Percentiles rank a stretch among this genome's conserved stretches.
phyloP scores from a whole-genome alignment of 2,888 invertebrate species.

The Sclerodermus sp. region DNA sequence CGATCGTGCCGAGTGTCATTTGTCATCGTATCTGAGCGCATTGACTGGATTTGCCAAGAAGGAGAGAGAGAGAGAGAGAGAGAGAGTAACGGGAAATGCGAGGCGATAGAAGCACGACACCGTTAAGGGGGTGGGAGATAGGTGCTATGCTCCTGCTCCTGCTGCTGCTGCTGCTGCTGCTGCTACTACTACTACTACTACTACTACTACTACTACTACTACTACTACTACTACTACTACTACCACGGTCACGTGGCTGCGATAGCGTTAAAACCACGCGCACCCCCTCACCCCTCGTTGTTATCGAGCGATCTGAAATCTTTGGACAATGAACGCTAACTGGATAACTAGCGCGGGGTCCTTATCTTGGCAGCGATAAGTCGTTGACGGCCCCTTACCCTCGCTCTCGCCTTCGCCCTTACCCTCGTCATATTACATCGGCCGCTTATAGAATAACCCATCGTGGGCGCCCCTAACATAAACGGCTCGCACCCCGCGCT shows the following conservation, averaged over 20 bases:
- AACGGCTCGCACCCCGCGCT: conserved; percentile 27
- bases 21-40: conserved; percentile 35
- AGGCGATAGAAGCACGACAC: conserved; percentile 5
- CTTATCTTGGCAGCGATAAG: conserved; percentile 45
- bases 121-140: conserved; percentile 7
- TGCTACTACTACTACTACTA: too few species aligned
- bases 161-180: too few species aligned
- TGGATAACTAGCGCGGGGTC: conserved; percentile 51
- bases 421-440: conserved; percentile 51
- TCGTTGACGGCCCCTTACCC: not conserved
- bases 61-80: not conserved
- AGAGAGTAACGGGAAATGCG: too few species aligned
- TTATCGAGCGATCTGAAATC: conserved; percentile 54
- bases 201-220: too few species aligned
- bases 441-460: conserved; percentile 52
- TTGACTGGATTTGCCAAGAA: not conserved
- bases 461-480: conserved; percentile 26
- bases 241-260: not conserved
- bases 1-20: conserved; percentile 40
- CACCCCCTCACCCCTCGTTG: too few species aligned
- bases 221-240: too few species aligned
- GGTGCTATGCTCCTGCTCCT: too few species aligned
- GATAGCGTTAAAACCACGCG: conserved; percentile 31
- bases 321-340: conserved; percentile 55
- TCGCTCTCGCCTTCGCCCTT: conserved; percentile 15